A percentile compares a stretch with the other conserved stretches of the same genome.
Conservation (phyloP, 2,113 vertebrate species). For the Phoenicopterus ruber region DNA sequence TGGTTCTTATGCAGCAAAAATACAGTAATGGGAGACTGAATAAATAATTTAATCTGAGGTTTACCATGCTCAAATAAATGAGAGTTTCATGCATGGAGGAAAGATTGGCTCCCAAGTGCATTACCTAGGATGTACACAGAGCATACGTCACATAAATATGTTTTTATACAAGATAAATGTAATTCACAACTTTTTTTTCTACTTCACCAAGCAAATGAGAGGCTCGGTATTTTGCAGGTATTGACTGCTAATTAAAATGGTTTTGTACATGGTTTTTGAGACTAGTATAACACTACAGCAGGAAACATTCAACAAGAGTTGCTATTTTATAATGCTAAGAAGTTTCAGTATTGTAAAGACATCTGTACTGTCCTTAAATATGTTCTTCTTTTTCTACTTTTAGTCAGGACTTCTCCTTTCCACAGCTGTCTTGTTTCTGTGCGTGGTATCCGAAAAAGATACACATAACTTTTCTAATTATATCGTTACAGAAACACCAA, state of each 20-base stretch:
- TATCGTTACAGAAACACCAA: neutral
- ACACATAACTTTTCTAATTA: neutral
- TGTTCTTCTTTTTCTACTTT: neutral
- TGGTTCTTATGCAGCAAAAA: neutral
- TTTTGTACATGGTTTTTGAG: neutral
- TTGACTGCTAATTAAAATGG: neutral
- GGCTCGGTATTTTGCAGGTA: neutral
- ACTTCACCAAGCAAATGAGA: neutral
- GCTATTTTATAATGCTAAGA: neutral
- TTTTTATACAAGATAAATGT: neutral
- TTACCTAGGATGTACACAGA: neutral
- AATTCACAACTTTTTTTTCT: neutral
- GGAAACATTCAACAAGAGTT: neutral
- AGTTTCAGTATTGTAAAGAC: neutral
- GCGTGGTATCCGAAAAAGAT: neutral
- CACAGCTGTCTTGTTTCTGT: neutral
- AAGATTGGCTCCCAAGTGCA: neutral
- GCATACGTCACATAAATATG: neutral
- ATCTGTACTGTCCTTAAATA: neutral
- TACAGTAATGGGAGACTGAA: neutral
- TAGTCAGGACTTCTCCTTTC: neutral
- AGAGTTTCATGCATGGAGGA: neutral
- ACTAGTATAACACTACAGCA: neutral
- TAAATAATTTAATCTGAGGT: neutral
- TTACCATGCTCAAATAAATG: neutral